Evolutionary conservation across 2,888 invertebrate species (phyloP).

Genomic region (Aspidiotus rigidus): DNA sequence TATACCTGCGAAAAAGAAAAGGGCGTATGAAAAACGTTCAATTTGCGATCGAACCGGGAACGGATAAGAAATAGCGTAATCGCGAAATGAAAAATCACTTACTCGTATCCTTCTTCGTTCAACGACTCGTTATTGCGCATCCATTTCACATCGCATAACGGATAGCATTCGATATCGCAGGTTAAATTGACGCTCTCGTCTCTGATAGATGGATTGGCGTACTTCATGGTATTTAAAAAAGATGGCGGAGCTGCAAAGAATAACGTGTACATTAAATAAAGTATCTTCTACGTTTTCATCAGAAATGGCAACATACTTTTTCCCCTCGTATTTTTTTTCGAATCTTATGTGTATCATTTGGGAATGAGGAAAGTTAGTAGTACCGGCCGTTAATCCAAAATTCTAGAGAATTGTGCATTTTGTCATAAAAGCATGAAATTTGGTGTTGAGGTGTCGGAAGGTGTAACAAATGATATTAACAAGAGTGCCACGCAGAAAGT

Average conservation of each 20-base stretch:
- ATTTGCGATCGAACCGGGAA: no score
- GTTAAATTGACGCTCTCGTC: constrained; percentile 59
- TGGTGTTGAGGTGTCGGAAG: no score
- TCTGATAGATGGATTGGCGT: constrained; percentile 59
- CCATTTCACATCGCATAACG: constrained; percentile 77
- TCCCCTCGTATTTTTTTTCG: no score
- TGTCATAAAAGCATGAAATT: no score
- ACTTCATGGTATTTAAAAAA: constrained; percentile 75
- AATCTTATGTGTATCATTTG: no score
- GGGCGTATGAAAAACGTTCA: no score
- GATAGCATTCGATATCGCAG: constrained; percentile 82
- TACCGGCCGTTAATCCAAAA: no score
- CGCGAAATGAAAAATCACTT: not conserved
- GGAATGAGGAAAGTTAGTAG: no score
- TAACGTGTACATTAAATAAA: constrained; percentile 38
- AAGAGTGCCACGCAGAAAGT: no score
- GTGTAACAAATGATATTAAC: no score
- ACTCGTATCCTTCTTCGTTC: constrained; percentile 41
- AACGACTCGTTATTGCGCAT: constrained; percentile 65
- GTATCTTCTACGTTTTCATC: not conserved
- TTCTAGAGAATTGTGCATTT: no score
- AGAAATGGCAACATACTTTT: no score
- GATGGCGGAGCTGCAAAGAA: constrained; percentile 64
- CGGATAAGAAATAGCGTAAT: not conserved
- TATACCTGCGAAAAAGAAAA: constrained; percentile 1